Percentiles rank a stretch among this genome's conserved stretches.
phyloP scores from a whole-genome alignment of 1,140 invertebrate species.

The Doryteuthis pealeii region DNA sequence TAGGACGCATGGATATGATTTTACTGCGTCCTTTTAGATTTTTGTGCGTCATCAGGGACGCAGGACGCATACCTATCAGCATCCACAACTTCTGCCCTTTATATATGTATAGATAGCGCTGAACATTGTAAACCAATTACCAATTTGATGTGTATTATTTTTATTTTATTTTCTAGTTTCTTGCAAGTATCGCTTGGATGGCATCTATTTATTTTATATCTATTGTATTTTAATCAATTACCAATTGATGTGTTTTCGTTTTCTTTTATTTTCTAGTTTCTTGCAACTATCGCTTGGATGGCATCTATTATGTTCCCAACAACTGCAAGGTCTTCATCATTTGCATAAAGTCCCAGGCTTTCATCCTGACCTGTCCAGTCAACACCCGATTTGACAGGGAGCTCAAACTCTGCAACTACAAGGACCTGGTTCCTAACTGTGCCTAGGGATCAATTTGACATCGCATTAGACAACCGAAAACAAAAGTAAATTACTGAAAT shows the following conservation, averaged over 20 bases:
- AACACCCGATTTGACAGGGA: not conserved
- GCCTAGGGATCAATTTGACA: not conserved
- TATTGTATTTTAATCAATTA: too few relatives aligned
- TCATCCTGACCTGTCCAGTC: not conserved
- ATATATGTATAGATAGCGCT: too few relatives aligned
- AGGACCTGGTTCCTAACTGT: not conserved
- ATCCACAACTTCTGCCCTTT: too few relatives aligned
- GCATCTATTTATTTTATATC: not conserved
- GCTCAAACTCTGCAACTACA: constrained; percentile 1
- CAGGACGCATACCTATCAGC: too few relatives aligned
- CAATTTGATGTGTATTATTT: too few relatives aligned
- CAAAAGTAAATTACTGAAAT: too few relatives aligned
- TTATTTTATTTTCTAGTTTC: not conserved
- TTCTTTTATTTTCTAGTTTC: not conserved
- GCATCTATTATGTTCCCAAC: not conserved
- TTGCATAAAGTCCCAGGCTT: not conserved
- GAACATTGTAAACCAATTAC: too few relatives aligned
- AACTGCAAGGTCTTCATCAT: not conserved
- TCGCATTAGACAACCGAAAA: too few relatives aligned
- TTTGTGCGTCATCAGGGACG: too few relatives aligned
- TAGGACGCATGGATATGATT: too few relatives aligned
- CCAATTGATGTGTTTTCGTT: not conserved
- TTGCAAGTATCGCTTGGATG: not conserved
- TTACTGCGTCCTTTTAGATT: too few relatives aligned
- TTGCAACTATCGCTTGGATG: not conserved